A percentile compares a stretch with the other conserved stretches of the same genome.
phyloP scores from a whole-genome alignment of 2,113 vertebrate species.

The Chionodraco myersi region DNA sequence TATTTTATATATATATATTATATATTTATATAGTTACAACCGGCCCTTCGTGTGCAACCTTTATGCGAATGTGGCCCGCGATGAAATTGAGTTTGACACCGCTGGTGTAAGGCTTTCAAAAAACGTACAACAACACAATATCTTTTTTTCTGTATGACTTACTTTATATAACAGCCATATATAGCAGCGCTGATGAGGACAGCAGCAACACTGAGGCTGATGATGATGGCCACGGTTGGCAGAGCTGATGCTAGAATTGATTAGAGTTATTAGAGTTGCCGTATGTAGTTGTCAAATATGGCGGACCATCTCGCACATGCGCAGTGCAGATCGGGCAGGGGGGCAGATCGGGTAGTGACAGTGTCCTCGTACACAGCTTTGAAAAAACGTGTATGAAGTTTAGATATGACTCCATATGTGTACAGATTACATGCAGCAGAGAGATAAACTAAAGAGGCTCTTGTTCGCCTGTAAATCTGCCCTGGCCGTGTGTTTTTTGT shows the following conservation, averaged over 20 bases:
- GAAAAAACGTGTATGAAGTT: background rate
- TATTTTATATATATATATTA: too few species aligned
- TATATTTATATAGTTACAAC: too few species aligned
- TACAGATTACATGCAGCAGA: background rate
- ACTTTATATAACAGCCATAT: conserved; percentile 65
- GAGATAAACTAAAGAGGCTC: background rate
- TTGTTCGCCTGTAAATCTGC: background rate
- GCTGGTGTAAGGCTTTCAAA: too few species aligned
- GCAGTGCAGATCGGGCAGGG: too few species aligned
- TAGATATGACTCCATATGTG: background rate
- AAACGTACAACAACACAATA: background rate
- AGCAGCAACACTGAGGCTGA: conserved; percentile 54
- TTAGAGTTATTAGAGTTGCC: too few species aligned
- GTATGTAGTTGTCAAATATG: too few species aligned
- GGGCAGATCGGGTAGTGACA: too few species aligned
- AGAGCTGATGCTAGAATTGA: too few species aligned
- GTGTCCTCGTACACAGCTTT: conserved; percentile 51
- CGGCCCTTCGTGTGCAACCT: too few species aligned
- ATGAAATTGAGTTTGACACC: too few species aligned
- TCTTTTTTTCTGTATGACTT: conserved; percentile 45
- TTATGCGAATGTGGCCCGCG: too few species aligned
- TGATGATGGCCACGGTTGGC: background rate
- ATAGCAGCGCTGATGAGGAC: conserved; percentile 34
- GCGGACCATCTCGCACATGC: too few species aligned
- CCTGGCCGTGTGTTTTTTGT: background rate